Conservation (phyloP, 2,888 invertebrate species). For the Agriopis aurantiaria region DNA sequence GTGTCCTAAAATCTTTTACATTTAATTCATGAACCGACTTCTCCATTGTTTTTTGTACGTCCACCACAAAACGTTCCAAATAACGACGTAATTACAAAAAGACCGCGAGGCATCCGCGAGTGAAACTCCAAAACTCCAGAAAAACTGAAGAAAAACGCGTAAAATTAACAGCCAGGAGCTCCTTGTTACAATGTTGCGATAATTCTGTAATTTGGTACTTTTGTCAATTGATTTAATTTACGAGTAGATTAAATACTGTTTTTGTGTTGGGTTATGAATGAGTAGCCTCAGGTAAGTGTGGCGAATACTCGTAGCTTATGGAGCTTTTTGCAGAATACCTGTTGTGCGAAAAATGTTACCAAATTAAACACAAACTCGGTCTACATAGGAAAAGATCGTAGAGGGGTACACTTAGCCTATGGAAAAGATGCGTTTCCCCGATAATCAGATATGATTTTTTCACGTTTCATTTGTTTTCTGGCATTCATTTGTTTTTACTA, state of each 20-base stretch:
- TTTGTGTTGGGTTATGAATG: neutral
- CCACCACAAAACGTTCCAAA: too few relatives aligned
- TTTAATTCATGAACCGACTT: too few relatives aligned
- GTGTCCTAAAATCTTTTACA: too few relatives aligned
- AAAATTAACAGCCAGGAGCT: conserved; percentile 7
- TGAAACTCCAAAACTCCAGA: conserved; percentile 1
- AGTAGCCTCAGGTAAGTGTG: neutral
- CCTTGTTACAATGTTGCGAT: conserved; percentile 23
- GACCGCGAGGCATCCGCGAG: conserved; percentile 7
- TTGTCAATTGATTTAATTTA: neutral
- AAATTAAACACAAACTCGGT: too few relatives aligned
- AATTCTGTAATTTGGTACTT: conserved; percentile 14
- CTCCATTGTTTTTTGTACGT: too few relatives aligned
- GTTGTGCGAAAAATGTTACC: neutral
- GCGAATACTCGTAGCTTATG: too few relatives aligned
- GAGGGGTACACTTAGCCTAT: too few relatives aligned
- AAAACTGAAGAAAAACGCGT: conserved; percentile 11
- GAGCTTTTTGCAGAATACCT: neutral
- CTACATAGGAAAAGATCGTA: too few relatives aligned
- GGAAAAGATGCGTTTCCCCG: too few relatives aligned
- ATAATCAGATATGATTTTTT: too few relatives aligned
- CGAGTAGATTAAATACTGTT: neutral
- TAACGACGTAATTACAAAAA: neutral
- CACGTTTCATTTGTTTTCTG: too few relatives aligned
- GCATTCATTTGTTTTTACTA: too few relatives aligned